Percentiles rank a stretch among this genome's conserved stretches.
Evolutionary conservation across 2,888 invertebrate genomes (phyloP).

Genomic region (Rhingia campestris): DNA sequence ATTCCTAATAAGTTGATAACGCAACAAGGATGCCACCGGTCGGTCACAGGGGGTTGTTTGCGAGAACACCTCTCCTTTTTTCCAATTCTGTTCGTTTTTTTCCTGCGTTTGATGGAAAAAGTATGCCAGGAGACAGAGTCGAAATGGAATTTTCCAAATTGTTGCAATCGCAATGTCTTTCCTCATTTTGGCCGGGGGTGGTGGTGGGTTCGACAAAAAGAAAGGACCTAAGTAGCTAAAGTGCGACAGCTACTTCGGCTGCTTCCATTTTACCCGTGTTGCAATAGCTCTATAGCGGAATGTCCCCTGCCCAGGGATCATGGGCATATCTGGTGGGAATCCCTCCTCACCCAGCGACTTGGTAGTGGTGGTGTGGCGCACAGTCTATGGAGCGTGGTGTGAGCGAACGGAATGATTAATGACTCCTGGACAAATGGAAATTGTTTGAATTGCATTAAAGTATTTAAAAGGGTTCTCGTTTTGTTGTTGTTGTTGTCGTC

Average conservation of each 20-base stretch:
- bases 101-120: conserved; percentile 54
- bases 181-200: conserved; percentile 31
- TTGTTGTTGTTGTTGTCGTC: conserved; percentile 29
- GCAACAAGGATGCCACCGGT: conserved; percentile 71
- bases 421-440: conserved; percentile 82
- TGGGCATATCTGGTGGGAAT: conserved; percentile 68
- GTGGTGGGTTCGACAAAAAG: conserved; percentile 12
- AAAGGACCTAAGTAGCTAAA: conserved; percentile 64
- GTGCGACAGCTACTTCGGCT: conserved; percentile 45
- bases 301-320: conserved; percentile 62
- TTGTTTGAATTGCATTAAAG: conserved; percentile 82
- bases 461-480: conserved; percentile 76
- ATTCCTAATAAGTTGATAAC: conserved; percentile 75
- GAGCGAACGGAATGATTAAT: conserved; percentile 80
- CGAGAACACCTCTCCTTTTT: conserved; percentile 43
- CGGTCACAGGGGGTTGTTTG: conserved; percentile 46
- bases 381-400: conserved; percentile 17
- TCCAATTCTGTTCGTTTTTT: conserved; percentile 11
- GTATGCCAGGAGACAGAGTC: conserved; percentile 57
- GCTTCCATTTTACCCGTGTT: conserved; percentile 44
- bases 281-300: conserved; percentile 31
- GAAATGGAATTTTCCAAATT: conserved; percentile 65
- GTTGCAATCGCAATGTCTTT: conserved; percentile 63
- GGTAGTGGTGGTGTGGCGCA: conserved; percentile 39
- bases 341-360: conserved; percentile 53